Evolutionary conservation across 2,797 vertebrate genomes (phyloP), one percentile per base, ranked within the genome.

Genomic region (Kryptolebias ocellatus): DNA sequence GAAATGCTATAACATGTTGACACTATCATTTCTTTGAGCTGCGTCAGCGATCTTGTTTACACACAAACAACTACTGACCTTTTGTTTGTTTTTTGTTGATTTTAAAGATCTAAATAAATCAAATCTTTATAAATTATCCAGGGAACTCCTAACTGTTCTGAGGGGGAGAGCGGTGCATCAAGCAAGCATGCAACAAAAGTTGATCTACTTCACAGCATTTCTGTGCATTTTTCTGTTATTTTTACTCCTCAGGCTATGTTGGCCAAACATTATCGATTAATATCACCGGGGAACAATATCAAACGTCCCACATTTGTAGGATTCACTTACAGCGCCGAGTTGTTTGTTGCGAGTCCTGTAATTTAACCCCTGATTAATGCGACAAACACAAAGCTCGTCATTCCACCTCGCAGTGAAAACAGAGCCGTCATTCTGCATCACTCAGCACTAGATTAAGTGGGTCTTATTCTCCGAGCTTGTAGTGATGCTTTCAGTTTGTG

Each of bases 321-420:
- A 39, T 11, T 39, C 37, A 39, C 37, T 39, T 11, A 39, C 4
- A 24, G 20, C 2, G 20, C 20, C 20, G 20, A 34, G 31, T 34
- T 34, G 31, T 34, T 10, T 39, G 8, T 39, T 39, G 10, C 8
- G 11, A 10, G 31, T 39, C 10, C 37, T 39, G 37, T 11, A 39
- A 11, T 39, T 39, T 39, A 10, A 39, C 10, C 37, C 9, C 37
- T 39, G 37, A 39, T 39, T 39, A 39, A 10, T 8, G 37, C 37
- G 11, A 10, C 11, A 24, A 10, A 39, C 37, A 10, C 8, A 39
- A 2, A 62, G 28, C n/a, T 24, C 57, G 51, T 29, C 4, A 3
- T 42, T 49, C 76, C 54, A 51, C 46, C 81, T 61, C 20, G 69
- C 60, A 42, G 53, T 66, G 70, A 63, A 85, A 83, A 67, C 69